Percentiles rank a stretch among this genome's conserved stretches.
Conservation (phyloP, 2,113 vertebrate genomes). For the Hypomesus transpacificus region DNA sequence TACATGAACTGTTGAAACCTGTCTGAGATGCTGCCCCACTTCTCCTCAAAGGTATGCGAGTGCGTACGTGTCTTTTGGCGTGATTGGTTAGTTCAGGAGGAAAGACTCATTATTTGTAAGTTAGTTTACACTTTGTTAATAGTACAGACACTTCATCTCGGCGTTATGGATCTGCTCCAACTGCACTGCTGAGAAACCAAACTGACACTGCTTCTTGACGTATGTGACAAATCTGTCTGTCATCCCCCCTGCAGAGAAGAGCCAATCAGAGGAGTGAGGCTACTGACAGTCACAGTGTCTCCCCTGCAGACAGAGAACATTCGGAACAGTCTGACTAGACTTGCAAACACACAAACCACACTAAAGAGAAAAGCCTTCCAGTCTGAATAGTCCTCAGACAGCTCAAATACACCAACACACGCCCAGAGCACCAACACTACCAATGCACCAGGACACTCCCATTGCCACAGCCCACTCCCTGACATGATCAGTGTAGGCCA, state of each 20-base stretch:
- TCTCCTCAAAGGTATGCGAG: constrained; percentile 29
- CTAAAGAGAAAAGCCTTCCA: constrained; percentile 8
- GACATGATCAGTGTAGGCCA: too few species aligned
- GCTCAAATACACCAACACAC: constrained; percentile 14
- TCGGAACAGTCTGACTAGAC: background rate
- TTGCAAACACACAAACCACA: background rate
- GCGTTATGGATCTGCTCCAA: constrained; percentile 17
- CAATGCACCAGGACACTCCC: background rate
- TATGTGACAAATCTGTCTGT: too few species aligned
- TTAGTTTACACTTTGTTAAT: too few species aligned
- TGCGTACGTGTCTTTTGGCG: constrained; percentile 15
- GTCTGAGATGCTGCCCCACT: constrained; percentile 56
- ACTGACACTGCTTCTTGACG: too few species aligned
- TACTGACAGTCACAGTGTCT: constrained; percentile 58
- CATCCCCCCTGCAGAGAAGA: constrained; percentile 18
- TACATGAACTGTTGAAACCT: constrained; percentile 43
- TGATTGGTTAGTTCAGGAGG: constrained; percentile 29
- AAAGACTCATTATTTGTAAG: too few species aligned
- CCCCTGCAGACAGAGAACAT: background rate
- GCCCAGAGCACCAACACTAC: background rate
- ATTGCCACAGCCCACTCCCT: background rate
- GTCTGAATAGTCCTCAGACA: constrained; percentile 5
- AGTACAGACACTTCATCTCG: too few species aligned
- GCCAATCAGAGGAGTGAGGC: background rate
- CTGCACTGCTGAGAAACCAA: too few species aligned